Evolutionary conservation across 37 sponge, comb jelly and placozoan species (phyloP).

Genomic region (Chondrosia reniformis): DNA sequence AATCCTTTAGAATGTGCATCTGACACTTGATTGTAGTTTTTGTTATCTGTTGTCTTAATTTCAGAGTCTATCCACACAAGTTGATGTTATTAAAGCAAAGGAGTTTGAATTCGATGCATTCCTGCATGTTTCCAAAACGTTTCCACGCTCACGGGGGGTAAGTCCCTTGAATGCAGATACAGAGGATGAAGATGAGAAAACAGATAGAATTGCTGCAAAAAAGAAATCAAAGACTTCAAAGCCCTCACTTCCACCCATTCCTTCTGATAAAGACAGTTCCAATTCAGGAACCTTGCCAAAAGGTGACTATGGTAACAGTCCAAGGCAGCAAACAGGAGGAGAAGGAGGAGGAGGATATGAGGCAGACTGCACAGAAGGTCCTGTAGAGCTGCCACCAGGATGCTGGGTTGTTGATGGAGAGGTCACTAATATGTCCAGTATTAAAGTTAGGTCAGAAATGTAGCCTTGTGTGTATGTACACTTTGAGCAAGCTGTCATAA

Average conservation of each 20-base stretch:
- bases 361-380: background rate
- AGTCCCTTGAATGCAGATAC: background rate
- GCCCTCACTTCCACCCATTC: background rate
- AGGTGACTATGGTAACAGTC: too few species aligned
- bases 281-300: background rate
- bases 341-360: background rate
- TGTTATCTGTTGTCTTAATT: too few species aligned
- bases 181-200: conserved; percentile 30
- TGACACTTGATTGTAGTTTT: too few species aligned
- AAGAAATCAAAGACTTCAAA: background rate
- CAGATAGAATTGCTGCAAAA: conserved; percentile 14
- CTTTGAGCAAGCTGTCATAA: too few species aligned
- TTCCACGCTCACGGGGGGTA: background rate
- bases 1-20: too few species aligned
- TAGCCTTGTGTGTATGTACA: too few species aligned
- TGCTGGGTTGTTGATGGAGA: conserved; percentile 75
- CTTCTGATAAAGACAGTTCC: background rate
- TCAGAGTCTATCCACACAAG: conserved; percentile 44
- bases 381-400: conserved; percentile 31
- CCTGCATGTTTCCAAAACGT: background rate
- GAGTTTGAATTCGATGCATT: conserved; percentile 68
- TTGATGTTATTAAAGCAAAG: conserved; percentile 57
- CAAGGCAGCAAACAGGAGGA: background rate
- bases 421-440: conserved; percentile 34
- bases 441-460: conserved; percentile 67